Evolutionary conservation across 92 coral and sea anemone genomes (phyloP), one percentile per base, ranked within the genome.

Genomic region (Umimayanthus kanabou): DNA sequence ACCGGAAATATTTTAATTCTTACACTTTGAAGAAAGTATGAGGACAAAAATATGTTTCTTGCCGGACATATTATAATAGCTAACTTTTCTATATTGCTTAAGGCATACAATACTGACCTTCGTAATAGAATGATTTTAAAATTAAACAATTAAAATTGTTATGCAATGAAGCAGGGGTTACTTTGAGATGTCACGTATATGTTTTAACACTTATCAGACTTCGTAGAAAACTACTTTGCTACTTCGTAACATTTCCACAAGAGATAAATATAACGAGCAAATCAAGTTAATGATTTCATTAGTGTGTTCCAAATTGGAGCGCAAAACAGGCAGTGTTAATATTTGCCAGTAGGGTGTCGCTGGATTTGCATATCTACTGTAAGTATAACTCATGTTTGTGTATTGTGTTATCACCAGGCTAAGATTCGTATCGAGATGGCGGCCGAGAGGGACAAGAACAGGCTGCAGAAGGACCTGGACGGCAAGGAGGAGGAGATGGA

Each of bases 371-470:
- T 57, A 42, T 28, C n/a, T 57, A 57, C 72, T 22, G 69, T 79
- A 28, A 16, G 1, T 5, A 16, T 22, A 26, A 75, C 47, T 18
- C 49, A 28, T 15, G 65, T 2, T 50, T 25, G 53, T 69, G 50
- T 66, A 18, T 70, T 30, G 11, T 11, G 29, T 53, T 39, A 23
- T 82, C 39, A 74, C 43, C 83, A 95, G 95, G 92, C 95, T n/a
- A 97, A 95, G 80, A 92, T 97, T 39, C 98, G 98, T 39, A 90
- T 96, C 39, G 99, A 96, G 89, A 96, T 96, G 99, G 98, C 98
- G 9, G 91, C 93, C 11, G 99, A 95, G 78, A 91, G 95, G 69
- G 89, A 85, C 84, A 96, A 95, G 86, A 90, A 95, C 76, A 88
- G 92, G 73, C 91, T 88, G 55, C 98, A 95, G 26, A 96, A 95